A percentile compares a stretch with the other conserved stretches of the same genome.
Conservation (phyloP, 2,888 invertebrate genomes). For the Pseudococcus viburni region DNA sequence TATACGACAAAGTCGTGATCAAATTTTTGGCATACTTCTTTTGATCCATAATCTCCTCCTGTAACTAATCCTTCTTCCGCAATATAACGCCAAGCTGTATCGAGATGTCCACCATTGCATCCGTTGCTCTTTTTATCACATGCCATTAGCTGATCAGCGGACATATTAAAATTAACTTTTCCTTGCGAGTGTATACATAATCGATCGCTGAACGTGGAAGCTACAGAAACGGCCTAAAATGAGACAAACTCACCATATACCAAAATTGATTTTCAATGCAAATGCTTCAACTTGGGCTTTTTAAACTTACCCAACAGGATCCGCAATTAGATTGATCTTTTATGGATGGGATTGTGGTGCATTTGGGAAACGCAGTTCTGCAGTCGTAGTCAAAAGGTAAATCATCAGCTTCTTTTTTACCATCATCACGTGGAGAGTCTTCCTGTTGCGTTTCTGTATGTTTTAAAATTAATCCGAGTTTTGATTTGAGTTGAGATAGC, state of each 20-base stretch:
- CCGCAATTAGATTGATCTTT: slow-evolving; percentile 92
- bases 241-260: background rate
- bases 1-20: too few species aligned
- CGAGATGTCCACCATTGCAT: slow-evolving; percentile 66
- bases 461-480: background rate
- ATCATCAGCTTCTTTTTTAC: background rate
- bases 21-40: slow-evolving; percentile 51
- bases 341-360: slow-evolving; percentile 86
- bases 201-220: slow-evolving; percentile 67
- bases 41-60: slow-evolving; percentile 67
- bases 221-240: slow-evolving; percentile 66
- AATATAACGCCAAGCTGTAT: slow-evolving; percentile 66
- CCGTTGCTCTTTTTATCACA: slow-evolving; percentile 66
- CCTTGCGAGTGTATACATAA: slow-evolving; percentile 66
- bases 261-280: too few species aligned
- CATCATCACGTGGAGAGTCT: background rate
- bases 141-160: slow-evolving; percentile 62
- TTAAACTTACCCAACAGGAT: slow-evolving; percentile 80
- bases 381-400: slow-evolving; percentile 87
- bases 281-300: background rate
- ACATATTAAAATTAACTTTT: slow-evolving; percentile 54
- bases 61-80: slow-evolving; percentile 65
- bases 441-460: background rate
- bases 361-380: slow-evolving; percentile 85
- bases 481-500: background rate